A percentile compares a stretch with the other conserved stretches of the same genome.
Conservation (phyloP, 2,113 vertebrate genomes). For the Stigmatopora nigra region DNA sequence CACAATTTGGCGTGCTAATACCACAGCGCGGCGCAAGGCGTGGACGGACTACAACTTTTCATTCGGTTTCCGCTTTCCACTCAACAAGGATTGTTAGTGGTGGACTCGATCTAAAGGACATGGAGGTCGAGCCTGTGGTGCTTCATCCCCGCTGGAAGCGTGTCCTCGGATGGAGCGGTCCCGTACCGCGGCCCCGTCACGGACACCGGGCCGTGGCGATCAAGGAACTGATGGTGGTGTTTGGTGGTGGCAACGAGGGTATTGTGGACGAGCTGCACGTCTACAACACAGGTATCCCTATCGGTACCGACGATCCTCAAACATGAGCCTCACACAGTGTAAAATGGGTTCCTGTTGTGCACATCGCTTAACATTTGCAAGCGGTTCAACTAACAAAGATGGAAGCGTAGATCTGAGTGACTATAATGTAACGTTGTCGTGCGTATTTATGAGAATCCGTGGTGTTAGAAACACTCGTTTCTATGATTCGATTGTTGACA, state of each 20-base stretch:
- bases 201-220: constrained; percentile 87
- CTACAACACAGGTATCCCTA: constrained; percentile 89
- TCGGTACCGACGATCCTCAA: constrained; percentile 37
- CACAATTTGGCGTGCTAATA: constrained; percentile 23
- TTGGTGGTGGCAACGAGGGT: constrained; percentile 86
- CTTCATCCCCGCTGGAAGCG: constrained; percentile 87
- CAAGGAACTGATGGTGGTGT: constrained; percentile 88
- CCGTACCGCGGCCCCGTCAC: constrained; percentile 83
- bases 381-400: background rate
- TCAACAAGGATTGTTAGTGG: constrained; percentile 6
- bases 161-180: constrained; percentile 86
- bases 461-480: background rate
- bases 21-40: background rate
- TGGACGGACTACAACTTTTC: background rate
- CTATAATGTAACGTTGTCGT: background rate
- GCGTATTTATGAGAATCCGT: background rate
- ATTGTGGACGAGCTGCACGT: constrained; percentile 89
- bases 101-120: constrained; percentile 15
- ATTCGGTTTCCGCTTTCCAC: constrained; percentile 16
- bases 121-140: constrained; percentile 66
- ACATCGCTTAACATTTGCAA: background rate
- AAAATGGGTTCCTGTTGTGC: background rate
- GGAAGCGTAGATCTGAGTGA: background rate
- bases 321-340: background rate
- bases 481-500: background rate